Evolutionary conservation across 1,140 invertebrate species (phyloP).

Genomic region (Temnothorax curvispinosus): DNA sequence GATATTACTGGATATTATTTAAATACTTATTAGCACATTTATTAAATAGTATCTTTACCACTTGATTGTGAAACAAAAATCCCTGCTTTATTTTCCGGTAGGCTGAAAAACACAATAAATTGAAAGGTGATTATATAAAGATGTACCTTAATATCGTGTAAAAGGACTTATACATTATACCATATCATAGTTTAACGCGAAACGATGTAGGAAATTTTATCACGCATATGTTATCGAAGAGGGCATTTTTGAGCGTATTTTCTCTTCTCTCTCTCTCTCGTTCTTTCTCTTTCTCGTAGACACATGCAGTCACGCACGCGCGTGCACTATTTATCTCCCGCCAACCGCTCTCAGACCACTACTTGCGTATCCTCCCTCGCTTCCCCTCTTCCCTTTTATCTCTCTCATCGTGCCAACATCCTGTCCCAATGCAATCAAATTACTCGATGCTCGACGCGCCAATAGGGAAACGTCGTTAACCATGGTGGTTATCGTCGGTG

Average conservation of each 20-base stretch:
- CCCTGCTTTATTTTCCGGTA: background rate
- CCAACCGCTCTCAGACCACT: slow-evolving; percentile 15
- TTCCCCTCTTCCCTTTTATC: slow-evolving; percentile 41
- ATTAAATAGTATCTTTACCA: background rate
- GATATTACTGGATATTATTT: background rate
- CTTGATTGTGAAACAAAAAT: background rate
- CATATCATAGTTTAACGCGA: background rate
- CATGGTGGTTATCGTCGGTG: slow-evolving; percentile 81
- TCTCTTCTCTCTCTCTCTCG: background rate
- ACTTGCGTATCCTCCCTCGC: background rate
- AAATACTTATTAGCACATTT: background rate
- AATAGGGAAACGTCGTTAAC: slow-evolving; percentile 84
- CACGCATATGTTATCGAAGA: slow-evolving; percentile 68
- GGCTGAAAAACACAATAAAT: background rate
- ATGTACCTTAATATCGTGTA: background rate
- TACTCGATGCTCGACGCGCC: slow-evolving; percentile 82
- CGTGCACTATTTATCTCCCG: slow-evolving; percentile 33
- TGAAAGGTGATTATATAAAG: background rate
- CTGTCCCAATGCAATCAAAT: slow-evolving; percentile 81
- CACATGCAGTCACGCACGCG: slow-evolving; percentile 8
- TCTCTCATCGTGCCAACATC: slow-evolving; percentile 58
- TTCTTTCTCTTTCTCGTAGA: background rate
- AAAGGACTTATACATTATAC: background rate
- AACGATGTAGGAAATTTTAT: slow-evolving; percentile 68
- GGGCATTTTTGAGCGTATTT: slow-evolving; percentile 34